Percentiles rank a stretch among this genome's conserved stretches.
These are phyloP conservation scores for Natrix natrix DNA, from an alignment of 2,797 vertebrate genomes.

Conservation along the genomic window DNA sequence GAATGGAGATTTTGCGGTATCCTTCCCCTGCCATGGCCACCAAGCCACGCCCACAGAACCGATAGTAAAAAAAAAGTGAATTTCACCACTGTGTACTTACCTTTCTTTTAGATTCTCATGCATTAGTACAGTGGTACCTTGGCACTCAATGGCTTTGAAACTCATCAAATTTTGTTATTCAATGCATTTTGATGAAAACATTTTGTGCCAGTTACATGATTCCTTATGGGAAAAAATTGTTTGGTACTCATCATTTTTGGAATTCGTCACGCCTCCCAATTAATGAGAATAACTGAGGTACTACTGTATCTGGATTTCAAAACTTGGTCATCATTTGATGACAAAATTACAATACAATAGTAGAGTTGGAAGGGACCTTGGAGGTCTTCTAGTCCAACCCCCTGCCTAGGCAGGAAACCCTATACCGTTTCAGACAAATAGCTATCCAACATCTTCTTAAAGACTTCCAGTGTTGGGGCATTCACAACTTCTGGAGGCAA, in stretches of 20 bases:
- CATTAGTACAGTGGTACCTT: background rate
- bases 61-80: no score
- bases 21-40: no score
- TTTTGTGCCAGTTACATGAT: background rate
- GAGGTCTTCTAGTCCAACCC: no score
- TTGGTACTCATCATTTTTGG: background rate
- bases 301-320: background rate
- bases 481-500: no score
- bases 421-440: no score
- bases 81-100: background rate
- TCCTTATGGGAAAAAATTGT: background rate
- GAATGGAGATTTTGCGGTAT: no score
- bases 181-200: background rate
- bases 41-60: no score
- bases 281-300: background rate
- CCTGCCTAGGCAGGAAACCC: no score
- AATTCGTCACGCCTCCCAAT: background rate
- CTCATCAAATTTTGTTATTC: background rate
- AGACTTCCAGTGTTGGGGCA: no score
- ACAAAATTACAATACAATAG: no score
- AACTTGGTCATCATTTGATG: background rate
- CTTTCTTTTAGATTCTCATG: background rate
- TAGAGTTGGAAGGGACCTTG: no score
- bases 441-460: no score
- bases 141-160: background rate